Base-by-base conservation (phyloP, 2,888 invertebrate genomes). In the Erynnis tages region DNA sequence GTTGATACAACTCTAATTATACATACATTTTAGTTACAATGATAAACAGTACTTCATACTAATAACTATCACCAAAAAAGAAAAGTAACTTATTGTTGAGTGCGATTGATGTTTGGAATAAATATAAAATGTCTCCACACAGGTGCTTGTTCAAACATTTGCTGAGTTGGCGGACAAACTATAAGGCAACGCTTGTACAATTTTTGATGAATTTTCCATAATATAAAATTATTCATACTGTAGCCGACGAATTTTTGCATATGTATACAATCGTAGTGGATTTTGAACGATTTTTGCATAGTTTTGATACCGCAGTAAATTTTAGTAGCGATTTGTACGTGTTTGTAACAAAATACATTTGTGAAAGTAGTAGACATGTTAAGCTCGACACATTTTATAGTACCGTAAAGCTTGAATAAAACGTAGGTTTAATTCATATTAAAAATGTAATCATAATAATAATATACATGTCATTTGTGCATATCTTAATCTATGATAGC, bases 171-270 rank as follows among this genome's bases (percentile, higher is more conserved):
- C 27, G 16, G 11, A 23, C 25, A 71, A 65, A 71, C 68, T 72
- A 67, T 56, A 57, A 55, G 55, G 71, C 64, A 71, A 76, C 69
- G 69, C 76, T 70, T 65, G 71, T 75, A 73, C 73, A 72, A 58
- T 62, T 57, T 50, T 50, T 43, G 50, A 60, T 63, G 64, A 68
- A 72, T 70, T 63, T 58, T 55, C 56, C 54, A 44, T 57, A 43
- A 58, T 60, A 62, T 25, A 23, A 2, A 16, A 7, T 21, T 21
- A 23, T 61, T 50, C 58, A 66, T 66, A 65, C 63, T 66, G 65
- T 65, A 67, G 62, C 55, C n/a, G n/a, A n/a, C n/a, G n/a, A 35
- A 23, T 16, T 29, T 37, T 29, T 5, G 37, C 16, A 38, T 59
- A 59, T n/a, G n/a, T n/a, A n/a, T 57, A 61, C 40, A 49, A 53